These are phyloP conservation scores for Pogoniulus pusillus DNA, from an alignment of 2,797 vertebrate species.

Conservation along the genomic window DNA sequence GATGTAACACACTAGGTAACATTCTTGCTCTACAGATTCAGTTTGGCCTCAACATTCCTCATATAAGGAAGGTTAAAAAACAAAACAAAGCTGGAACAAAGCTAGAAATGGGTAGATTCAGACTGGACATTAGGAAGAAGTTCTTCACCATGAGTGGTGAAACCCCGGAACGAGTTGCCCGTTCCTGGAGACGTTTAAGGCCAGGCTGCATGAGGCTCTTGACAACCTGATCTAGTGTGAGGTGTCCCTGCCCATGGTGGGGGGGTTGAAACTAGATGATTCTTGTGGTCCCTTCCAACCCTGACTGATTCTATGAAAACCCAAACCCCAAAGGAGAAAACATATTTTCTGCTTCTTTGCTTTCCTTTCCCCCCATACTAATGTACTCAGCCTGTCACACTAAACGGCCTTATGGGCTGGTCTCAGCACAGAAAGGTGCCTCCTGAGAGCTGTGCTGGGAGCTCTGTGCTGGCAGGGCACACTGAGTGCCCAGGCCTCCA, in stretches of 20 bases:
- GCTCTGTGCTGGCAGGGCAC: background rate
- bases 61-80: background rate
- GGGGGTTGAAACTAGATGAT: no score
- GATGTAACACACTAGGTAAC: background rate
- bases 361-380: background rate
- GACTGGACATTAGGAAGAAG: no score
- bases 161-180: no score
- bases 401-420: fast-evolving
- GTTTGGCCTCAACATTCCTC: background rate
- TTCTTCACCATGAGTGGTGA: no score
- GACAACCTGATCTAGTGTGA: no score
- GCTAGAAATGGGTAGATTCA: no score
- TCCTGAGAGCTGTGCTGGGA: background rate
- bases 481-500: background rate
- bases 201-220: no score
- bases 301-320: no score
- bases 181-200: no score
- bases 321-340: background rate
- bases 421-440: background rate
- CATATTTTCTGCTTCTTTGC: background rate
- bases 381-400: background rate
- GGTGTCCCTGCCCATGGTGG: no score
- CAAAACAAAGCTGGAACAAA: no score
- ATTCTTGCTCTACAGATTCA: background rate
- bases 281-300: no score